Percentiles rank a stretch among this genome's conserved stretches.
Evolutionary conservation across 2,888 invertebrate species (phyloP).

Genomic region (Monochamus alternatus): DNA sequence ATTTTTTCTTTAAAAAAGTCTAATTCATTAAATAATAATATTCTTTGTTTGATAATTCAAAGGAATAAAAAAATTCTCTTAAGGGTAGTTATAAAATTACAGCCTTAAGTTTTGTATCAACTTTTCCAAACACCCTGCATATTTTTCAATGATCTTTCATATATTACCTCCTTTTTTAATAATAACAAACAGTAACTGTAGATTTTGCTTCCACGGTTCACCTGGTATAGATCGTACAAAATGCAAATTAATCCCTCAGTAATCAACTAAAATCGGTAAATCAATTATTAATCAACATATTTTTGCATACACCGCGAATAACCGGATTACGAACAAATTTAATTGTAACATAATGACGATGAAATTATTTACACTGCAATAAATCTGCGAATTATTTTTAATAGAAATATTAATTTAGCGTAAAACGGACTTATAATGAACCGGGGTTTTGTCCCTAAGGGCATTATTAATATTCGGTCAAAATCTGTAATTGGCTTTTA

Average conservation of each 20-base stretch:
- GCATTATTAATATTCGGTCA: slow-evolving; percentile 45
- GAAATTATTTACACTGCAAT: slow-evolving; percentile 32
- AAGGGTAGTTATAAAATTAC: too few species aligned
- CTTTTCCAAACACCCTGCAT: too few species aligned
- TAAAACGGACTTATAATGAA: slow-evolving; percentile 27
- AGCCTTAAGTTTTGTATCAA: too few species aligned
- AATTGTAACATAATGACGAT: slow-evolving; percentile 36
- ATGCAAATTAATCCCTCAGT: slow-evolving; percentile 11
- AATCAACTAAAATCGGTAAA: slow-evolving; percentile 21
- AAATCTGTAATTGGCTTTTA: slow-evolving; percentile 44
- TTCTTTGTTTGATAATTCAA: too few species aligned
- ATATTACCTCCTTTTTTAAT: too few species aligned
- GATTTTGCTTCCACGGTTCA: background rate
- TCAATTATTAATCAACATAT: slow-evolving; percentile 34
- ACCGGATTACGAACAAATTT: slow-evolving; percentile 33
- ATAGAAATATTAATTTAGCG: slow-evolving; percentile 42
- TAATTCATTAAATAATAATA: too few species aligned
- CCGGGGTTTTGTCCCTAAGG: slow-evolving; percentile 23
- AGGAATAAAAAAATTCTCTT: too few species aligned
- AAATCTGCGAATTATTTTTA: slow-evolving; percentile 40
- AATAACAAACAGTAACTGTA: too few species aligned
- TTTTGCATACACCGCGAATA: slow-evolving; percentile 22
- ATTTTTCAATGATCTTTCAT: too few species aligned
- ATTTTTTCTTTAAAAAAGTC: too few species aligned
- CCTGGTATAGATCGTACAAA: background rate